phyloP scores from a whole-genome alignment of 2,888 invertebrate genomes.

The Cephus rjabovi region DNA sequence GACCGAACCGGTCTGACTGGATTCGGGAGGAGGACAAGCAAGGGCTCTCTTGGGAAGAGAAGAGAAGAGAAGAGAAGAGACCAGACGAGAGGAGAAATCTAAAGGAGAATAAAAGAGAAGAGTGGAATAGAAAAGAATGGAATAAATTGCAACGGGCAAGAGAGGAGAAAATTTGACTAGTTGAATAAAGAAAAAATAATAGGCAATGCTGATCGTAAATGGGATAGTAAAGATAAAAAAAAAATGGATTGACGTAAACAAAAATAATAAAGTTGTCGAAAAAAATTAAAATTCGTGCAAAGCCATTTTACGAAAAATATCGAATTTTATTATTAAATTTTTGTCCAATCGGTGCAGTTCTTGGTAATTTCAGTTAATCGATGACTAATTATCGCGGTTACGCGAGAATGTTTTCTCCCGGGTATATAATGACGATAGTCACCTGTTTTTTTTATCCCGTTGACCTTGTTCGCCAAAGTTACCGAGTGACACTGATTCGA shows the following conservation, averaged over 20 bases:
- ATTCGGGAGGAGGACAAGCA: constrained; percentile 45
- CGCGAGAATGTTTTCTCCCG: neutral
- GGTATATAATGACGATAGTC: neutral
- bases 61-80: neutral
- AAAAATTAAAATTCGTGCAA: neutral
- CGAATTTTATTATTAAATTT: neutral
- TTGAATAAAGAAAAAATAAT: neutral
- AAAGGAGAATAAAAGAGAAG: neutral
- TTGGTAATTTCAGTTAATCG: neutral
- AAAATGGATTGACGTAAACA: no score
- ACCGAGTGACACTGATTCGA: neutral
- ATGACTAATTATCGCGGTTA: neutral
- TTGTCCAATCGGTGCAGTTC: neutral
- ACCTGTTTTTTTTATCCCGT: neutral
- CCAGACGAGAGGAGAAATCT: neutral
- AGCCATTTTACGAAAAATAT: neutral
- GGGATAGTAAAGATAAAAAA: neutral
- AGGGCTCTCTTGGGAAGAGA: neutral
- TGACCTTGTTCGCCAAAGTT: neutral
- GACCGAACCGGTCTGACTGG: constrained; percentile 66
- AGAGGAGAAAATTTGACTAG: neutral
- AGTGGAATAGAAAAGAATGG: neutral
- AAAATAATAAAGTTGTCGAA: no score
- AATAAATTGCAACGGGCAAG: neutral
- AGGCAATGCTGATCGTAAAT: neutral